Base-by-base conservation (phyloP, 2,113 vertebrate genomes). In the Vidua chalybeata region DNA sequence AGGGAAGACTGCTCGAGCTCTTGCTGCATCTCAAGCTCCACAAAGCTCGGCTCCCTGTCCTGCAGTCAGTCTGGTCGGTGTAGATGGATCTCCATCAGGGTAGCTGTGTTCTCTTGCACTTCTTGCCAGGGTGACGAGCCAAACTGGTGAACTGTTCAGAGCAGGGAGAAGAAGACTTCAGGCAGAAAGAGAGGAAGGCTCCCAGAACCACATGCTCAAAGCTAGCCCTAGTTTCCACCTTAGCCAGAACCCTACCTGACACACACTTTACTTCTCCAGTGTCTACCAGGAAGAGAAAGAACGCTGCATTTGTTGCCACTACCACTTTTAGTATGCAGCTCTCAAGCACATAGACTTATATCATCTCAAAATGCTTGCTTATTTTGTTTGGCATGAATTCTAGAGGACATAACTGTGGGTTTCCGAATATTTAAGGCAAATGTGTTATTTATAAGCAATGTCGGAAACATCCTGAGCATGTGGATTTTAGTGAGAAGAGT, bases 351-450 rank as follows among this genome's bases (percentile, higher is more conserved):
- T 35, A 89, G 81, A 79, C 64, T 62, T 94, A 31, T 84, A 95
- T 61, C 0, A 5, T 90, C 69, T 95, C 56, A 75, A 91, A 93
- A 78, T 56, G 31, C 72, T 95, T 17, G 1, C 28, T 92, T 94
- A 41, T 90, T 96, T 96, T 68, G 26, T 75, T 96, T 96, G 95
- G 93, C 94, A 63, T 69, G 73, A 87, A 61, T 96, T 95, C 94
- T 86, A 64, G 90, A 96, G 88, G 37, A 84, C 86, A 95, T 95
- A 92, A 75, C 88, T 96, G 95, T 94, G 95, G 95, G 83, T 96
- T 96, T 97, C 90, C 26, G n/a, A 97, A 94, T 96, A 95, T 95
- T 96, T 96, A 94, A 92, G 83, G 61, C 79, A 31, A 96, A 96
- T 94, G 73, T 74, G 82, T 96, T 97, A 92, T 96, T 97, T 96